A percentile compares a stretch with the other conserved stretches of the same genome.
These are phyloP conservation scores for Neogobius melanostomus DNA, from an alignment of 2,113 vertebrate genomes.

Conservation along the genomic window DNA sequence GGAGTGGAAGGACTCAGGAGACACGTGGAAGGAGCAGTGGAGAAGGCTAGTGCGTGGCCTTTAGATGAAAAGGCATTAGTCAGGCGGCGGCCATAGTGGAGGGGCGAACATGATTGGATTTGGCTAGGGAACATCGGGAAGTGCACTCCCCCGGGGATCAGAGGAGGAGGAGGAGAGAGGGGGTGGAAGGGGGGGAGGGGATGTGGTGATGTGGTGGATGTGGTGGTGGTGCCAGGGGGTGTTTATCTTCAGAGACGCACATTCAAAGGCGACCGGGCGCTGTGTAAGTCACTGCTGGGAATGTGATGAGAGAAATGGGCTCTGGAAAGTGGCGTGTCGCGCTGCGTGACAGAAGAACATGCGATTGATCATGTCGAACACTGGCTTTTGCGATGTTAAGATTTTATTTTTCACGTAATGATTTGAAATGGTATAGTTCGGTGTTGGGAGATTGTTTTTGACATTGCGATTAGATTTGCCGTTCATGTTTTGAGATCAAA, in stretches of 20 bases:
- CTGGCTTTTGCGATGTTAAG: too few relatives aligned
- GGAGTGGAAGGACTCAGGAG: neutral
- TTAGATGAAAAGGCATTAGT: constrained; percentile 63
- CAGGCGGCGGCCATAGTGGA: constrained; percentile 32
- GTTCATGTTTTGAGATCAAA: too few relatives aligned
- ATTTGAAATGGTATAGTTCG: too few relatives aligned
- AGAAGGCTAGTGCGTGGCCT: constrained; percentile 48
- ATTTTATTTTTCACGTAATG: too few relatives aligned
- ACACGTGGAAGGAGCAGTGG: constrained; percentile 27
- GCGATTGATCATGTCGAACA: too few relatives aligned
- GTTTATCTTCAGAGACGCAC: constrained; percentile 1
- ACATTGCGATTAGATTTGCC: too few relatives aligned
- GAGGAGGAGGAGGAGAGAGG: neutral
- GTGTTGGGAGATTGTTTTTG: too few relatives aligned
- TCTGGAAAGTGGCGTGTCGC: neutral
- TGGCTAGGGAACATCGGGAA: constrained; percentile 29
- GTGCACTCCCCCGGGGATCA: constrained; percentile 22
- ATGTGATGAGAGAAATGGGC: constrained; percentile 39
- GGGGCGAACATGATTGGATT: constrained; percentile 53
- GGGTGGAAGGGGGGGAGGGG: neutral
- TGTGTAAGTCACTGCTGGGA: constrained; percentile 31
- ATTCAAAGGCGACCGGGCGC: neutral
- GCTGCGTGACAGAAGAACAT: too few relatives aligned
- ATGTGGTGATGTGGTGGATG: neutral
- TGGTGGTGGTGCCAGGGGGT: neutral